Base-by-base conservation (phyloP, 2,797 vertebrate species). In the Agapornis canus region DNA sequence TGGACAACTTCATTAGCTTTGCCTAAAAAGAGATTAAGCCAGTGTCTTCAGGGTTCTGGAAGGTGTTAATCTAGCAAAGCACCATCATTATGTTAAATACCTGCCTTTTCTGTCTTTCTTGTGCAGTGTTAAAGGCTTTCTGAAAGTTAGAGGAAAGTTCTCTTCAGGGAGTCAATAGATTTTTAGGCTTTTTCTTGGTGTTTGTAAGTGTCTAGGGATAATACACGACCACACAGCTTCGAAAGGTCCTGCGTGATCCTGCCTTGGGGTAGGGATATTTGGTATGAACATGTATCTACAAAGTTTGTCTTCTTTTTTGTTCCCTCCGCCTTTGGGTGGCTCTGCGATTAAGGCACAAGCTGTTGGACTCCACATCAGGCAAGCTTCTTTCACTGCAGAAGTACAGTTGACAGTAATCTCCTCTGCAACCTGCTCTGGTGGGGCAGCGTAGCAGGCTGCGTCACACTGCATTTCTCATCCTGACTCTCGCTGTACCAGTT, bases 321-420 rank as follows among this genome's bases (percentile, higher is more conserved):
- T 26, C 1, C 56, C 61, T 39, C 64, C 43, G 14, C 56, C 22
- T 57, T 45, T 79, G 87, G 54, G 59, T 86, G 35, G 4, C 5
- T 86, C 51, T 95, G 65, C 89, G 49, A 95, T 95, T 90, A 95
- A 94, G 91, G 64, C 57, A 89, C 68, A 78, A 94, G 78, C 94
- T 91, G 78, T 88, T 92, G 47, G 59, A 19, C 45, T 94, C 43
- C 83, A 61, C 32, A 92, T 82, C 69, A 93, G 91, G 68, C 89
- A 63, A 89, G 68, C 40, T 95, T 92, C 73, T 95, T 92, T 91
- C 85, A 63, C 39, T 68, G 73, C 64, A 70, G 87, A 95, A 79
- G 94, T 96, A 82, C 85, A 86, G 8, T 86, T 96, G 89, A 94
- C 91, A 75, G 66, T 96, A 97, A 96, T 95, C 93, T 95, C 40